phyloP scores from a whole-genome alignment of 1,140 invertebrate genomes.

The Euwallacea fornicatus region DNA sequence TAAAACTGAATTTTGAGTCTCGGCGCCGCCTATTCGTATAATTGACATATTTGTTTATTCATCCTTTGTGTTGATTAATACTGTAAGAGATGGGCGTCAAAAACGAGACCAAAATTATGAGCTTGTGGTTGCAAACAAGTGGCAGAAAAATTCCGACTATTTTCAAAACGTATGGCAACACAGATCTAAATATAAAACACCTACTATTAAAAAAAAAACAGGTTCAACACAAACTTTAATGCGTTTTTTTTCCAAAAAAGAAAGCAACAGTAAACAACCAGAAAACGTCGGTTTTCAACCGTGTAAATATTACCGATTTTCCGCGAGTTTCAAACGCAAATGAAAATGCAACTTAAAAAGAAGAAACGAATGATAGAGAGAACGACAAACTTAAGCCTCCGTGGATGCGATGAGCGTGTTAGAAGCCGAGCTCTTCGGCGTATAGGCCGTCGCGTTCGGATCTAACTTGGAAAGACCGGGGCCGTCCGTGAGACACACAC shows the following conservation, averaged over 20 bases:
- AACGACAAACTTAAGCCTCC: slow-evolving; percentile 54
- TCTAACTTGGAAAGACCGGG: slow-evolving; percentile 70
- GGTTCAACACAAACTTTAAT: too few relatives aligned
- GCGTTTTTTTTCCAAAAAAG: not conserved
- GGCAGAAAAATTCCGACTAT: too few relatives aligned
- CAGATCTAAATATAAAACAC: too few relatives aligned
- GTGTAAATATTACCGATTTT: not conserved
- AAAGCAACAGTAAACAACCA: not conserved
- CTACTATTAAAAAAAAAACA: too few relatives aligned
- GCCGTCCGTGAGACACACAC: slow-evolving; percentile 58
- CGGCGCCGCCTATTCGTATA: too few relatives aligned
- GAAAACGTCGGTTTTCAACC: not conserved
- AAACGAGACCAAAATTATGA: too few relatives aligned
- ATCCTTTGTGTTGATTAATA: too few relatives aligned
- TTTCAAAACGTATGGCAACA: too few relatives aligned
- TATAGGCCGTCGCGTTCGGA: slow-evolving; percentile 90
- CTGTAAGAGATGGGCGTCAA: too few relatives aligned
- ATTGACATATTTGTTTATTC: too few relatives aligned
- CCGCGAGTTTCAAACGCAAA: not conserved
- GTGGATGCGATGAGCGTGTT: slow-evolving; percentile 65
- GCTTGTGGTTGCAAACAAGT: too few relatives aligned
- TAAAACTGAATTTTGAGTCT: too few relatives aligned
- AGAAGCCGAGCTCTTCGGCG: slow-evolving; percentile 79
- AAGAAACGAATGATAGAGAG: slow-evolving; percentile 10
- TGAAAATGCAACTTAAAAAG: not conserved